Conservation (phyloP, 2,797 vertebrate species). For the Muscicapa striata region DNA sequence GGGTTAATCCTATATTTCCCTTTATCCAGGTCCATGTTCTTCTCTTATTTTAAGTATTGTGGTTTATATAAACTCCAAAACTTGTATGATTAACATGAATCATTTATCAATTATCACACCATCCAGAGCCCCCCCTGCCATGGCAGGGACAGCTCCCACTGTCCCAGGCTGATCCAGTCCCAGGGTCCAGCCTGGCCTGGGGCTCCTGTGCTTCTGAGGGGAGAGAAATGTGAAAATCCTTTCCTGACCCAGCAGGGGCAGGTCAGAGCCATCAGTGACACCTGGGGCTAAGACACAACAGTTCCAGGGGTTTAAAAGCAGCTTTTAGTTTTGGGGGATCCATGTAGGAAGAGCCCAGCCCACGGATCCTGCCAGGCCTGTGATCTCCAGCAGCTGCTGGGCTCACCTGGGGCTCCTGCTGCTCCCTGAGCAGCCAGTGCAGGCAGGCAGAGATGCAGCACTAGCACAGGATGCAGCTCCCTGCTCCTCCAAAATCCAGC, state of each 20-base stretch:
- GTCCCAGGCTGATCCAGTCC: background rate
- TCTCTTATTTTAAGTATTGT: too few relatives aligned
- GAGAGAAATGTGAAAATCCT: background rate
- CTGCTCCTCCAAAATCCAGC: too few relatives aligned
- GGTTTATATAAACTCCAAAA: too few relatives aligned
- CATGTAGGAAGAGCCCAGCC: background rate
- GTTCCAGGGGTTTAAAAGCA: background rate
- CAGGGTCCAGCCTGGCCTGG: background rate
- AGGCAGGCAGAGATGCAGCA: too few relatives aligned
- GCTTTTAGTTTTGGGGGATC: background rate
- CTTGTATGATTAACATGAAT: too few relatives aligned
- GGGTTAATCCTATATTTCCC: too few relatives aligned
- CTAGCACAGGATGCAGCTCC: too few relatives aligned
- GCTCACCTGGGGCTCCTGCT: background rate
- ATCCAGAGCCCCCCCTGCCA: rapidly evolving
- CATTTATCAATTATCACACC: too few relatives aligned
- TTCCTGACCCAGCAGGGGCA: background rate
- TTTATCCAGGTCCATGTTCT: too few relatives aligned
- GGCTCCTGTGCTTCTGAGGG: background rate
- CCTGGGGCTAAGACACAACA: background rate
- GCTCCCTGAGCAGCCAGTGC: background rate
- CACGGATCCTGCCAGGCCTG: background rate
- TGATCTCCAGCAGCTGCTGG: background rate
- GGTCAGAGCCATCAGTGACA: rapidly evolving
- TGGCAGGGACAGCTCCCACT: background rate